Evolutionary conservation across 2,888 invertebrate species (phyloP), one percentile per base, ranked within the genome.

Genomic region (Ornithoptera priamus): DNA sequence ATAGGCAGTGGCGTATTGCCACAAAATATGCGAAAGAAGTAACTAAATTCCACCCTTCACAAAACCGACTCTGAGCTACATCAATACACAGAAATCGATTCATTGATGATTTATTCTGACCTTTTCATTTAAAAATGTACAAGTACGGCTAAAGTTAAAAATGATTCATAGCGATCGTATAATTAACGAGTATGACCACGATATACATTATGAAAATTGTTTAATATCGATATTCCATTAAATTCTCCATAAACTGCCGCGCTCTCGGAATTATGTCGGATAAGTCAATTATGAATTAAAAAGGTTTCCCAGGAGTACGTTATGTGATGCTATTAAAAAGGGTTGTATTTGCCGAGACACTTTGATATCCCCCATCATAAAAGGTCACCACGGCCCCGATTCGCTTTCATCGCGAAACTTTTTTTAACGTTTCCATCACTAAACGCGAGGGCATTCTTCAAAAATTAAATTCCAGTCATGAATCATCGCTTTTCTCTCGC

Each of bases 401-500:
- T 30, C 22, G 17, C 50, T 68, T 53, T 50, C 10, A 5, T 42
- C 42, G n/a, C 20, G 20, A 56, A 56, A 56, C 56, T 56, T 20
- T 46, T 39, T 46, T 15, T 46, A 46, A 46, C 57, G 30, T 62
- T 62, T 68, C 58, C 58, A 62, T 68, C 58, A 68, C 58, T 62
- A 62, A 68, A 59, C 53, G 62, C 18, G 42, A 57, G 65, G 62
- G 36, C 22, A 46, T 69, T 59, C 57, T 58, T 68, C 65, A 66
- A 56, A 66, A 66, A 69, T 66, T 69, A 66, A 69, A 69, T 69
- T 69, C 69, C 62, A 61, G 69, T 65, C 69, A 62, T 69, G 65
- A 69, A 62, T 69, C 69, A 69, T 69, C 62, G 69, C 66, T 65
- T 69, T 65, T 57, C 39, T 46, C 58, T 66, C 18, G 42, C 58